These are phyloP conservation scores for Caloenas nicobarica DNA, from an alignment of 2,113 vertebrate species.

Conservation along the genomic window DNA sequence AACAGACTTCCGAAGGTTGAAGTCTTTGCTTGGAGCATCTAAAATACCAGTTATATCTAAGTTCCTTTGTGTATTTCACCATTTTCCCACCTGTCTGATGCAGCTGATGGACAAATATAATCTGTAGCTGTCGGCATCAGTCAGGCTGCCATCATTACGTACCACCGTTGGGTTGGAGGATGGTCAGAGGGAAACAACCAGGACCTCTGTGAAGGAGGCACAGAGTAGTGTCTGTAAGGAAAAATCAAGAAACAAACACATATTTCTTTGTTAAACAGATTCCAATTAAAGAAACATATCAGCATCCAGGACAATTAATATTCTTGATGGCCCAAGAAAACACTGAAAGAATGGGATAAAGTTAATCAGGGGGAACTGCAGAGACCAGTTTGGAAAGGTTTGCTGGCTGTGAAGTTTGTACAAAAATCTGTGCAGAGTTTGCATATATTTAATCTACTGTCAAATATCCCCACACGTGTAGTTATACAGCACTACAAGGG, in stretches of 20 bases:
- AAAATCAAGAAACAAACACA: neutral
- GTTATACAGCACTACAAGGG: neutral
- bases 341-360: neutral
- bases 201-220: neutral
- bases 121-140: rapidly evolving
- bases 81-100: neutral
- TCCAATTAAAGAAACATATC: neutral
- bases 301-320: neutral
- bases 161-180: neutral
- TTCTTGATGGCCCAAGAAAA: neutral
- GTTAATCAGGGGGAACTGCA: neutral
- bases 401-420: neutral
- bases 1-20: neutral
- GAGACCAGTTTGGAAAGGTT: neutral
- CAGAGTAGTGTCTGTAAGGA: neutral
- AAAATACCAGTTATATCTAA: neutral
- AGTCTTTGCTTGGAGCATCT: neutral
- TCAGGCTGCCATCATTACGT: neutral
- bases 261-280: neutral
- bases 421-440: neutral
- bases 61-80: neutral
- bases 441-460: neutral
- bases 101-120: neutral
- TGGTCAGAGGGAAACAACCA: neutral
- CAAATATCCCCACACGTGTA: neutral